Base-by-base conservation (phyloP, 2,797 vertebrate genomes). In the Lateolabrax maculatus region DNA sequence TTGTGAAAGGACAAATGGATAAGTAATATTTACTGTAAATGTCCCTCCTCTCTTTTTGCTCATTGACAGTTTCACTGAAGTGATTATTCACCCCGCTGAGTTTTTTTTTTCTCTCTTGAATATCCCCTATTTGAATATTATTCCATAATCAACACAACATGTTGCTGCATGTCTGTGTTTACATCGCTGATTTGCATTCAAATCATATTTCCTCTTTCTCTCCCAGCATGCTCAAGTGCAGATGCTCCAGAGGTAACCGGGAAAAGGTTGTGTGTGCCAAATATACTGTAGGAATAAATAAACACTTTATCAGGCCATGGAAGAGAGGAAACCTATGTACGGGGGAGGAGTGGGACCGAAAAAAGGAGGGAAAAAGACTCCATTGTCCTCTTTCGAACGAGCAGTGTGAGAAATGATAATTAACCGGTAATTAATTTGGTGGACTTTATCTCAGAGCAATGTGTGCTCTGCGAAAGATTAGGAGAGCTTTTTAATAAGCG, bases 361-460 rank as follows among this genome's bases (percentile, higher is more conserved):
- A 88, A 72, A 70, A 75, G 19, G 53, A 74, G 71, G 80, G 75
- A 44, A 77, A 87, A 84, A 69, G 75, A 65, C 84, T 87, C 84
- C 74, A 91, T 93, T 92, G 91, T 93, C 89, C 88, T 90, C 81
- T 80, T 91, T 89, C 25, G 70, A 91, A 90, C 71, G 62, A 90
- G 90, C 88, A 75, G 87, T 83, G 92, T 89, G 92, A 93, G 92
- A 90, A 89, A 91, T 87, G 91, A 93, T 93, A 94, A 95, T 95
- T 94, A 94, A 91, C 90, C 91, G 89, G 88, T 94, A 94, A 95
- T 95, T 94, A 92, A 94, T 95, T 94, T 94, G 87, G 84, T 82
- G 87, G 83, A 91, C 88, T 93, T 92, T 94, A 95, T 94, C 92
- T 92, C 89, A 80, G 83, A 90, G 89, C 93, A 86, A 82, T 79